Conservation (phyloP, 35 echinoderm and acorn worm genomes). For the Eucidaris tribuloides region DNA sequence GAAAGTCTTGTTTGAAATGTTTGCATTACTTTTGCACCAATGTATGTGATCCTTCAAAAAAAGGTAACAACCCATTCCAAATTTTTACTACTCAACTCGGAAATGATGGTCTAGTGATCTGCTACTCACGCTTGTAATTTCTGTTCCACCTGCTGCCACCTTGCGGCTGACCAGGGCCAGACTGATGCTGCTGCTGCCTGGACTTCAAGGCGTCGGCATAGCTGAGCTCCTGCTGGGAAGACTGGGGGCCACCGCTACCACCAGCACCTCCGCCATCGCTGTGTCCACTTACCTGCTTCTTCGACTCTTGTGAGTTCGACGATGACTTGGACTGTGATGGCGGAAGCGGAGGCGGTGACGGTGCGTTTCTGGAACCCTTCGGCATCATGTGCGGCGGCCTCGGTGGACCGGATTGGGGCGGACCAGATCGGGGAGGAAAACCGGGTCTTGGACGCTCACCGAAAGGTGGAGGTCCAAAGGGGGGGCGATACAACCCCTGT, state of each 20-base stretch:
- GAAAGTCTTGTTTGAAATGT: neutral
- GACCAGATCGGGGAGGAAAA: neutral
- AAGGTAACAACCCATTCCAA: too few relatives aligned
- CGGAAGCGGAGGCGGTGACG: neutral
- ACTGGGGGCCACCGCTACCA: neutral
- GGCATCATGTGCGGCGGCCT: neutral
- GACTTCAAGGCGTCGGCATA: neutral
- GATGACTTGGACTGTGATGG: neutral
- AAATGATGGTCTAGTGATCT: too few relatives aligned
- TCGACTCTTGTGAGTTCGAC: neutral
- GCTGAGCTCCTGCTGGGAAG: neutral
- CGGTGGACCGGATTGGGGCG: neutral
- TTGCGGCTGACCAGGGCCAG: too few relatives aligned
- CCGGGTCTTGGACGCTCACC: neutral
- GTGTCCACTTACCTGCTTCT: constrained; percentile 16
- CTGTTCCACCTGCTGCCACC: neutral
- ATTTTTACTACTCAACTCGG: too few relatives aligned
- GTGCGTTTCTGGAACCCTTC: neutral
- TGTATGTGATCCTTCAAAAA: too few relatives aligned
- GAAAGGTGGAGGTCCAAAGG: neutral
- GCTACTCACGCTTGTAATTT: neutral
- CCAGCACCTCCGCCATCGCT: neutral
- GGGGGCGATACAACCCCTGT: constrained; percentile 18
- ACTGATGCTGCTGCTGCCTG: neutral
- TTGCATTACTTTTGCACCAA: neutral